Evolutionary conservation across 2,888 invertebrate genomes (phyloP).

Genomic region (Escarpia spicata): DNA sequence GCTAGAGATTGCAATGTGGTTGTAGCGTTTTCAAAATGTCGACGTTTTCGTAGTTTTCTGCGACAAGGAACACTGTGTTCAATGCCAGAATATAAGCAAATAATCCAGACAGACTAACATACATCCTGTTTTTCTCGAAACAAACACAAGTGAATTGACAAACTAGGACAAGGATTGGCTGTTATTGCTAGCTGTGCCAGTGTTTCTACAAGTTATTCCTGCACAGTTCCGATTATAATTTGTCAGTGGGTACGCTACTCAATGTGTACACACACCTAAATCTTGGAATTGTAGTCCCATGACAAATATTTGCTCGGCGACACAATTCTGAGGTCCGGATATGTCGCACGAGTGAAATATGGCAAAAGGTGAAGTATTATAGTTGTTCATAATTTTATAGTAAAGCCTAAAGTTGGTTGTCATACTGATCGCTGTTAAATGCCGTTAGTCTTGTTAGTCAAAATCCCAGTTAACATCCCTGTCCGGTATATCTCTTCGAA

Average conservation of each 20-base stretch:
- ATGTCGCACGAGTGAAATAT: background rate
- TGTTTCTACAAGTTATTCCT: background rate
- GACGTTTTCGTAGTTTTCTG: background rate
- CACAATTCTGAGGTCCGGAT: background rate
- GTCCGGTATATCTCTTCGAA: no score
- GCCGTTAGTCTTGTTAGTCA: no score
- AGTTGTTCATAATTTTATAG: no score
- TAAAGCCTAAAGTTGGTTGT: no score
- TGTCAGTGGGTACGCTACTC: background rate
- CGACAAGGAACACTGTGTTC: background rate
- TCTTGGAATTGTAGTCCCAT: background rate
- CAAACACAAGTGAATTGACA: background rate
- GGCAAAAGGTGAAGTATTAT: no score
- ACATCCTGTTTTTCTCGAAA: background rate
- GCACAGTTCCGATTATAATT: background rate
- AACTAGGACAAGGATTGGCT: background rate
- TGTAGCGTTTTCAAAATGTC: background rate
- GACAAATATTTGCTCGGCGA: background rate
- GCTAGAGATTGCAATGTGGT: background rate
- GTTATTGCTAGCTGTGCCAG: background rate
- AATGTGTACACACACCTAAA: background rate
- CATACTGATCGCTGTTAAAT: no score
- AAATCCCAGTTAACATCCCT: no score
- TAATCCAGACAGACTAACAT: background rate
- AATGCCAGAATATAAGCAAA: background rate